Conservation (phyloP, 2,113 vertebrate genomes). For the Romanogobio albipinnatus region DNA sequence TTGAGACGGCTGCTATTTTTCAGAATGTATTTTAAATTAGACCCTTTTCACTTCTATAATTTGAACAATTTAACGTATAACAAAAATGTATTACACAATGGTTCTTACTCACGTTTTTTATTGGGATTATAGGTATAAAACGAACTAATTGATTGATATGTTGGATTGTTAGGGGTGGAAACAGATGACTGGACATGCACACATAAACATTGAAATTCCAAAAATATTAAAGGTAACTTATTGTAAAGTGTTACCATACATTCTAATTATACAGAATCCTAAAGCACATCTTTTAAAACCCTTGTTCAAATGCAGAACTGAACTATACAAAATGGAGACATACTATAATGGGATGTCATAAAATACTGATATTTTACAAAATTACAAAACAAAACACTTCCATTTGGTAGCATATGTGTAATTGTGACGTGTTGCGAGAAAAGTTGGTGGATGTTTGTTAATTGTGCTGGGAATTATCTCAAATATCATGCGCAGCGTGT, state of each 20-base stretch:
- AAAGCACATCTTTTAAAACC: not conserved
- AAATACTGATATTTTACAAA: not conserved
- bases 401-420: not conserved
- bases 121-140: not conserved
- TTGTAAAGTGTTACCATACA: not conserved
- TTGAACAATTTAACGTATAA: not conserved
- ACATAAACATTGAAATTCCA: not conserved
- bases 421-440: slow-evolving; percentile 10
- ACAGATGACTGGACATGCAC: not conserved
- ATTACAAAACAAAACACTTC: slow-evolving; percentile 4
- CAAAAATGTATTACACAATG: not conserved
- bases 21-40: not conserved
- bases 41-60: not conserved
- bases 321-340: not conserved
- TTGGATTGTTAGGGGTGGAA: not conserved
- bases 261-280: not conserved
- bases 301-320: not conserved
- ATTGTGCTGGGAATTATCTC: slow-evolving; percentile 77
- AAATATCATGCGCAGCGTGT: slow-evolving; percentile 69
- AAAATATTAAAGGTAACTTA: too few species aligned
- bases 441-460: slow-evolving; percentile 59
- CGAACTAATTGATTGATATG: not conserved
- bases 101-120: not conserved
- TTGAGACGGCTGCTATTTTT: not conserved
- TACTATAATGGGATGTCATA: not conserved